Evolutionary conservation across 2,113 vertebrate genomes (phyloP), one percentile per base, ranked within the genome.

Genomic region (Ammospiza nelsoni): DNA sequence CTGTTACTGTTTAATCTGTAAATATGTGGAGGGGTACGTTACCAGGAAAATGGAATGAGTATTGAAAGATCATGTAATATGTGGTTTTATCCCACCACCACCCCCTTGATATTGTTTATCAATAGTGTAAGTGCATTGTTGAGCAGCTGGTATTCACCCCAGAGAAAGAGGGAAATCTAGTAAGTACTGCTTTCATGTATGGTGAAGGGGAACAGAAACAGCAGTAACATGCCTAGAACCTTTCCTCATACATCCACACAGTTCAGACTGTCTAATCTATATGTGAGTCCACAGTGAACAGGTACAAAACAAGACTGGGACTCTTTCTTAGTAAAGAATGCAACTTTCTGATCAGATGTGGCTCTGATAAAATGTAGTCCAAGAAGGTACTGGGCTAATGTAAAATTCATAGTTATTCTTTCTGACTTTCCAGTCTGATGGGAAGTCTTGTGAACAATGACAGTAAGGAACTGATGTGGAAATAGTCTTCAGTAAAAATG

Each of bases 381-480:
- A 81, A 51, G 52, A 84, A 48, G 57, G 44, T 71, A 48, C 17
- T 39, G 18, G 17, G 23, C 71, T 94, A 90, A 88, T 90, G 61
- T 75, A 84, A 95, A 92, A 95, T 86, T 90, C 86, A 92, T 87
- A 43, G 55, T 57, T 93, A 67, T 80, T 90, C 75, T 83, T 25
- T 79, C 68, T 83, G 55, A 67, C 65, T 87, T 87, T 51, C 67
- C 19, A 80, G 65, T 88, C 74, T 92, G 87, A 87, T 84, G 61
- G 68, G 52, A 94, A 92, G 84, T 86, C 72, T 78, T 7, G 5
- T 80, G 74, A 92, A 79, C n/a, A 29, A 55, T 93, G 83, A 84
- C 85, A 72, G 65, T 55, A 29, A 78, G 69, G 61, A 93, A 68
- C 35, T 49, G 61, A 89, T 81, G 57, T 81, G 52, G 65, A 96